Percentiles rank a stretch among this genome's conserved stretches.
These are phyloP conservation scores for Zaprionus bogoriensis DNA, from an alignment of 2,888 invertebrate genomes.

Conservation along the genomic window DNA sequence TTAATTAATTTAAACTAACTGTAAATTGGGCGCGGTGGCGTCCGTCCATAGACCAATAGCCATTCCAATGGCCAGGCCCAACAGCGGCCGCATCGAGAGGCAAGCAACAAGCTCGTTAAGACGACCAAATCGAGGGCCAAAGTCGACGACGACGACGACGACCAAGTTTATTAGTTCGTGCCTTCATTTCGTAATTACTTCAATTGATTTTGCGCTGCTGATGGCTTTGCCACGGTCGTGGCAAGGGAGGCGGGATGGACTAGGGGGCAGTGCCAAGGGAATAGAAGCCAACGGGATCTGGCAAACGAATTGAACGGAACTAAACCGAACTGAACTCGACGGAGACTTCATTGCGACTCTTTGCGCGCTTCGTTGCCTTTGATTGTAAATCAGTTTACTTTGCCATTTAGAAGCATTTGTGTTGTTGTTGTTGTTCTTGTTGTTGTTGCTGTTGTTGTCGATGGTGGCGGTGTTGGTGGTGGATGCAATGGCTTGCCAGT, in stretches of 20 bases:
- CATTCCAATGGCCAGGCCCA: constrained; percentile 41
- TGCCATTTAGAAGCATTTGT: constrained; percentile 77
- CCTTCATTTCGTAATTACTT: constrained; percentile 82
- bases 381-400: constrained; percentile 78
- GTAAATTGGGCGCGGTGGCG: constrained; percentile 78
- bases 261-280: constrained; percentile 12
- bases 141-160: constrained; percentile 70
- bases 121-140: constrained; percentile 62
- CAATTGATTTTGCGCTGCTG: constrained; percentile 81
- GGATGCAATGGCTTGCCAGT: constrained; percentile 14
- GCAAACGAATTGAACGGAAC: constrained; percentile 66
- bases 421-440: constrained; percentile 38
- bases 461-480: constrained; percentile 12
- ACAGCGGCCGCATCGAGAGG: constrained; percentile 4
- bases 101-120: constrained; percentile 69
- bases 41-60: constrained; percentile 50
- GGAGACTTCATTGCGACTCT: constrained; percentile 68
- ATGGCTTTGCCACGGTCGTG: constrained; percentile 52
- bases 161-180: constrained; percentile 82
- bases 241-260: neutral
- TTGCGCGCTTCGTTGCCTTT: constrained; percentile 77
- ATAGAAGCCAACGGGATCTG: constrained; percentile 51
- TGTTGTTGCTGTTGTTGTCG: constrained; percentile 21
- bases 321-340: constrained; percentile 49
- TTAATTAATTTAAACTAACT: constrained; percentile 82